Base-by-base conservation (phyloP, 2,113 vertebrate species). In the Xenotilapia leptura region DNA sequence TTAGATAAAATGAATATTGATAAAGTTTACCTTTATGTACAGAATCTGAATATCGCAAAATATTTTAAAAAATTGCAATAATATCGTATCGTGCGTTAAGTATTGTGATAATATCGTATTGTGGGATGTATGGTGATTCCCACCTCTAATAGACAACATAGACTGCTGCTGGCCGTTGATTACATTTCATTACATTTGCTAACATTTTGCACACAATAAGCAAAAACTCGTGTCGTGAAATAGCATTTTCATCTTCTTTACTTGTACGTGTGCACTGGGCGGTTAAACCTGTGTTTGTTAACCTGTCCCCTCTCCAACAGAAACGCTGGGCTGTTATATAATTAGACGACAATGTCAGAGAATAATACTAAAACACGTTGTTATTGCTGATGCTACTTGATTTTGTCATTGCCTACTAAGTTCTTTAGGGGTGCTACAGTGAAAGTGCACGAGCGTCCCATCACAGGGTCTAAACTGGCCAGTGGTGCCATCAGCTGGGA, bases 391-490 rank as follows among this genome's bases (percentile, higher is more conserved):
- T 33, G 28, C 4, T 1, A 11, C 58, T 33, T 19, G 19, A 33
- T 60, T 60, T 33, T 11, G 15, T 60, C 1, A 62, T 62, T 33
- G 56, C 58, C 58, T 33, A 6, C 28, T 60, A 1, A 17, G 56
- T 60, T 60, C 56, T 60, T 60, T 33, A 19, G 15, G 31, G 58
- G 9, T 36, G 9, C 17, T n/a, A 62, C 4, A n/a, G 60, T 65
- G 15, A 65, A 65, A 65, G 60, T 36, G 31, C 4, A 0, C 1
- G 4, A 62, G 58, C 2, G 15, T 31, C 15, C 19, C 56, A 62
- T 36, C 17, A 33, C 6, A 2, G 6, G 17, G 17, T 36, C 31
- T 65, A 7, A 12, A 65, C 31, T 65, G 28, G 9, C 0, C 58
- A 11, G 58, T 3, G 31, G 17, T 62, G 58, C 9, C 19, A 38